phyloP scores from a whole-genome alignment of 2,113 vertebrate species.

The Pithys albifrons region DNA sequence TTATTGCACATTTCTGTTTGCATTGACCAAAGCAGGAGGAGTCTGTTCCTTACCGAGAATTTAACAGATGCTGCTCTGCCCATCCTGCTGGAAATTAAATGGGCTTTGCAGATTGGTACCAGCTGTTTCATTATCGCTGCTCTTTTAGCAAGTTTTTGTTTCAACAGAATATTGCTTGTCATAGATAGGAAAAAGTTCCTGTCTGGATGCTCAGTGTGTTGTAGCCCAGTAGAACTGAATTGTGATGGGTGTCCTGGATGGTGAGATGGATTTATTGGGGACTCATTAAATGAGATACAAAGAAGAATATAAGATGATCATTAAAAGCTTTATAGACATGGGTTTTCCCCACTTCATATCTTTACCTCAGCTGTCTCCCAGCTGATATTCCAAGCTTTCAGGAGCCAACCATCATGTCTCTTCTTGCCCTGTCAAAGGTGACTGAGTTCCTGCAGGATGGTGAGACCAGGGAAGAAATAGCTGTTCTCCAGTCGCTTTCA shows the following conservation, averaged over 20 bases:
- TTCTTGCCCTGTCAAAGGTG: neutral
- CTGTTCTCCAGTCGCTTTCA: neutral
- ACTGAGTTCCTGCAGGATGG: neutral
- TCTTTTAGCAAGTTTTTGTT: slow-evolving; percentile 3
- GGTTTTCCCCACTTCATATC: neutral
- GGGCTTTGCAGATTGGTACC: slow-evolving; percentile 25
- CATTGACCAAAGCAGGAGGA: neutral
- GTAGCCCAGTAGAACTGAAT: neutral
- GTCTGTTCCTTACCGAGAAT: neutral
- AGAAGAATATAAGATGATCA: neutral
- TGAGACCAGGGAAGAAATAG: neutral
- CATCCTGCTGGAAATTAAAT: slow-evolving; percentile 20
- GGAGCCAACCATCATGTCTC: neutral
- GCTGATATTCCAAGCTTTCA: neutral
- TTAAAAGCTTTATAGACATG: neutral
- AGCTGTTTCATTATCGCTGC: slow-evolving; percentile 34
- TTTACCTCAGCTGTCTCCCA: neutral
- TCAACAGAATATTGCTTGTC: neutral
- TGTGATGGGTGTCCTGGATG: neutral
- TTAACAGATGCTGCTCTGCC: slow-evolving; percentile 32
- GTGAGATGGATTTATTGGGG: neutral
- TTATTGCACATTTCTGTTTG: neutral
- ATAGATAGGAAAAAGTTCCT: neutral
- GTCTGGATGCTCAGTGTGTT: rapidly evolving
- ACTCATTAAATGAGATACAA: neutral